Evolutionary conservation across 2,113 vertebrate species (phyloP).

Genomic region (Cynoglossus semilaevis): DNA sequence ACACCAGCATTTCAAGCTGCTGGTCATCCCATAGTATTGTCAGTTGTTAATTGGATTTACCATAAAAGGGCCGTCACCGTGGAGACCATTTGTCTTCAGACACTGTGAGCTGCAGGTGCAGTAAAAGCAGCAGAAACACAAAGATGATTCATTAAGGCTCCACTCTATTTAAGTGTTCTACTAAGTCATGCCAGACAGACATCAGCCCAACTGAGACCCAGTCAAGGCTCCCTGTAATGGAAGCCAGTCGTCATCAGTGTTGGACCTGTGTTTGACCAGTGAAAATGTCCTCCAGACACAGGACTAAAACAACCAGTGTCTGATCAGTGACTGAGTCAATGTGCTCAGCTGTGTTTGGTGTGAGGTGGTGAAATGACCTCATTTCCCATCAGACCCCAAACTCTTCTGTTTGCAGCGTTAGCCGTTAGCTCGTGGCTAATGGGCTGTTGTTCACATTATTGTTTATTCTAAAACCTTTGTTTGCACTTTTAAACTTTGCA

Average conservation of each 20-base stretch:
- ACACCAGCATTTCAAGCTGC: too few relatives aligned
- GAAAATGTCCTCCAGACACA: not conserved
- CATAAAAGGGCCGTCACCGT: not conserved
- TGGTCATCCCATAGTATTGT: not conserved
- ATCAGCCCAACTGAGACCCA: not conserved
- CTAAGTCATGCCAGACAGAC: not conserved
- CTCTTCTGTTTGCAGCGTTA: too few relatives aligned
- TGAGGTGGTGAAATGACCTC: too few relatives aligned
- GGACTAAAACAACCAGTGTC: not conserved
- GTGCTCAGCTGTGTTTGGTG: slow-evolving; percentile 2
- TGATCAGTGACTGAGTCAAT: not conserved
- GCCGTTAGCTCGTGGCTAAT: too few relatives aligned
- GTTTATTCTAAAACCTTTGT: too few relatives aligned
- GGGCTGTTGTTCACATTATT: too few relatives aligned
- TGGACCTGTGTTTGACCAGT: not conserved
- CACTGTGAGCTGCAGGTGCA: not conserved
- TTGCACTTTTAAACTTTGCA: too few relatives aligned
- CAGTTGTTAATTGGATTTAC: slow-evolving; percentile 1
- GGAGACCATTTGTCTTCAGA: not conserved
- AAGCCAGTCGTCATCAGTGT: not conserved
- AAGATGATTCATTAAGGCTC: not conserved
- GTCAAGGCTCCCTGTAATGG: not conserved
- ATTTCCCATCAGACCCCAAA: not conserved
- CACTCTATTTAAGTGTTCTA: not conserved
- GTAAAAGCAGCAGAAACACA: not conserved